Percentiles rank a stretch among this genome's conserved stretches.
Evolutionary conservation across 1,140 invertebrate genomes (phyloP).

Genomic region (Papilio polyxenes): DNA sequence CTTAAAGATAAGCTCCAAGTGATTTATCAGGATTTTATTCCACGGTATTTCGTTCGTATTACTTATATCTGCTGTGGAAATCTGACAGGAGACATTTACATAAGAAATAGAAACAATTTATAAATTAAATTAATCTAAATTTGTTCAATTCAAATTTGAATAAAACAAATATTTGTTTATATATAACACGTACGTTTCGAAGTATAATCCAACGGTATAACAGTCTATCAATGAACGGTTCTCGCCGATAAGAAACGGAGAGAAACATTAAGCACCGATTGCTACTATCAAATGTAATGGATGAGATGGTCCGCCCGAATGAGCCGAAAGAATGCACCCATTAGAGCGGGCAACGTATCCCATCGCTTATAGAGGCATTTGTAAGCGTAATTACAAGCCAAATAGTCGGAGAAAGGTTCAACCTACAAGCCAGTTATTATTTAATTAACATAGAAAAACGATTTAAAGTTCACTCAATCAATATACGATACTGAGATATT

Average conservation of each 20-base stretch:
- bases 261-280: constrained; percentile 31
- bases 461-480: constrained; percentile 47
- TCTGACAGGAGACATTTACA: constrained; percentile 18
- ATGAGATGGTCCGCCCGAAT: constrained; percentile 39
- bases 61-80: background rate
- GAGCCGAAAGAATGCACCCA: constrained; percentile 43
- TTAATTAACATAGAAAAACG: constrained; percentile 51
- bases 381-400: constrained; percentile 48
- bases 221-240: constrained; percentile 30
- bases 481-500: constrained; percentile 43
- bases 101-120: background rate
- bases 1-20: background rate
- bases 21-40: constrained; percentile 27
- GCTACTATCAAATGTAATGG: constrained; percentile 46
- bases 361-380: constrained; percentile 51
- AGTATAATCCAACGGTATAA: constrained; percentile 1
- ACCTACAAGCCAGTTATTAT: constrained; percentile 40
- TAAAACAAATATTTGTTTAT: constrained; percentile 5
- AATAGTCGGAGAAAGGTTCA: constrained; percentile 46
- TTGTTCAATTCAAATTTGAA: background rate
- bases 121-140: background rate
- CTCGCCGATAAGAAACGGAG: constrained; percentile 21
- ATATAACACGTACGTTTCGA: background rate
- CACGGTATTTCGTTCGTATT: background rate
- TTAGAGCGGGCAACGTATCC: constrained; percentile 43